Evolutionary conservation across 2,113 vertebrate genomes (phyloP).

Genomic region (Pseudois nayaur): DNA sequence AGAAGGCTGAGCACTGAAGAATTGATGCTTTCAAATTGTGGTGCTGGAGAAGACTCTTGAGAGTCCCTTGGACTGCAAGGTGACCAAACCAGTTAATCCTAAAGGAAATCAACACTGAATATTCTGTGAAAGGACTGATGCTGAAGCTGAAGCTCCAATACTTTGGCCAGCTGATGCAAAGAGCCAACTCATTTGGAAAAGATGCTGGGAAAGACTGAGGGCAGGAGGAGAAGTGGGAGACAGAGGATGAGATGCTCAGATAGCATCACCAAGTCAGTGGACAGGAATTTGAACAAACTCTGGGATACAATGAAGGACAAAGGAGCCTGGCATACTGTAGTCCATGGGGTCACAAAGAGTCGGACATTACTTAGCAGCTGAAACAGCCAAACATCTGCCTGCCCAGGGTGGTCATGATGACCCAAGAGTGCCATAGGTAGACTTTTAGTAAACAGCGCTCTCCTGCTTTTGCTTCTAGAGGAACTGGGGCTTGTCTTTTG

Average conservation of each 20-base stretch:
- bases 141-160: not conserved
- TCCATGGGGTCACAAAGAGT: not conserved
- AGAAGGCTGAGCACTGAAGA: not conserved
- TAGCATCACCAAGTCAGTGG: not conserved
- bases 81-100: not conserved
- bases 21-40: not conserved
- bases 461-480: not conserved
- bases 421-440: not conserved
- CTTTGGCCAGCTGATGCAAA: not conserved
- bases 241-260: not conserved
- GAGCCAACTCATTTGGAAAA: not conserved
- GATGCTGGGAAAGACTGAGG: not conserved
- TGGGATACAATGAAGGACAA: not conserved
- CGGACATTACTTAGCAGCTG: not conserved
- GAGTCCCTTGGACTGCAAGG: not conserved
- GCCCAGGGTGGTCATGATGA: not conserved
- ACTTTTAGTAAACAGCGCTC: not conserved
- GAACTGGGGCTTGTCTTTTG: not conserved
- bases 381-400: not conserved
- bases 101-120: not conserved
- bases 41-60: not conserved
- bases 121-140: not conserved
- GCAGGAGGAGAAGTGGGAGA: not conserved
- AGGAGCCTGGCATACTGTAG: not conserved
- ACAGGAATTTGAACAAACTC: not conserved